A percentile compares a stretch with the other conserved stretches of the same genome.
phyloP scores from a whole-genome alignment of 1,140 invertebrate genomes.

The Neodiprion virginianus region DNA sequence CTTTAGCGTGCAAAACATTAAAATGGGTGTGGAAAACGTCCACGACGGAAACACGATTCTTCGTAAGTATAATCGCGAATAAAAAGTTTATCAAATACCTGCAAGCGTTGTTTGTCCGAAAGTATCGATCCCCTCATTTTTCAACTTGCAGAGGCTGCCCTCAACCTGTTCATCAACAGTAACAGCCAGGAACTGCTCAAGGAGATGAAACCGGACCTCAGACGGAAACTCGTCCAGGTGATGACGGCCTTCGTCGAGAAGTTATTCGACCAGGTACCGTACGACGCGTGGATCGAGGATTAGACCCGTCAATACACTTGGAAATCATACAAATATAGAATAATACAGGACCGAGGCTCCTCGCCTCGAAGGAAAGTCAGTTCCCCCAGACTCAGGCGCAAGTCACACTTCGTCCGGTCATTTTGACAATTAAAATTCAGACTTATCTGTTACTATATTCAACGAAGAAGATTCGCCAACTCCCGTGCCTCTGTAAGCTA shows the following conservation, averaged over 20 bases:
- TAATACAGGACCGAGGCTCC: not conserved
- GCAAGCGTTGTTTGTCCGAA: not conserved
- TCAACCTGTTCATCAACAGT: conserved; percentile 87
- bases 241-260: conserved; percentile 78
- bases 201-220: conserved; percentile 86
- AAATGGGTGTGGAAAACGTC: conserved; percentile 83
- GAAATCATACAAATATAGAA: not conserved
- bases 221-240: conserved; percentile 75
- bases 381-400: not conserved
- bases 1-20: conserved; percentile 79
- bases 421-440: no score
- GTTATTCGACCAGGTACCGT: conserved; percentile 77
- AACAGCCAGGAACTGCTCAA: conserved; percentile 81
- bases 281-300: conserved; percentile 74
- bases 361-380: not conserved
- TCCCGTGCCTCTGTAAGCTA: no score
- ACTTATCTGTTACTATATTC: no score
- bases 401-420: not conserved
- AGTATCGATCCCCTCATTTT: conserved; percentile 4
- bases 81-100: conserved; percentile 17
- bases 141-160: conserved; percentile 72
- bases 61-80: conserved; percentile 65
- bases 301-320: conserved; percentile 33
- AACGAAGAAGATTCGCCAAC: no score
- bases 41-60: conserved; percentile 79